Evolutionary conservation across 2,888 invertebrate species (phyloP).

Genomic region (Lordiphosa fenestrarum): DNA sequence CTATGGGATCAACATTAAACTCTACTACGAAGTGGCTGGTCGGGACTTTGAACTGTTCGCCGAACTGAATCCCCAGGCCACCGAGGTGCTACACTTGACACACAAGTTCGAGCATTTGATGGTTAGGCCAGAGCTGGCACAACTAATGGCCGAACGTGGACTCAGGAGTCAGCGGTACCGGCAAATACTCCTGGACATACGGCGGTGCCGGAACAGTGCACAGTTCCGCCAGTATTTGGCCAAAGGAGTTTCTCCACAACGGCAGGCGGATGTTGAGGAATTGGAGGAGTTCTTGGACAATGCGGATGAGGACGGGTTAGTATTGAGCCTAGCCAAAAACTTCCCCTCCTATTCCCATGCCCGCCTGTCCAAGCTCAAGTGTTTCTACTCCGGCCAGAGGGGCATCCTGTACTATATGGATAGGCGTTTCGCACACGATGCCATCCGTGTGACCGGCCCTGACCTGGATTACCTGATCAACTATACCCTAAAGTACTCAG

Average conservation of each 20-base stretch:
- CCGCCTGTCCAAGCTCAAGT: background rate
- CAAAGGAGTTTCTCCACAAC: background rate
- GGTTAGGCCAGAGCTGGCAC: background rate
- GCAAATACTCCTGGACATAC: background rate
- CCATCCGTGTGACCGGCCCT: background rate
- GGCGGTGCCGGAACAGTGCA: background rate
- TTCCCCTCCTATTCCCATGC: background rate
- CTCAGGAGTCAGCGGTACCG: background rate
- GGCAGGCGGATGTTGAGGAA: no score
- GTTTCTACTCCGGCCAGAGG: background rate
- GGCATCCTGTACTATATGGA: conserved; percentile 2
- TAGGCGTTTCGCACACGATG: background rate
- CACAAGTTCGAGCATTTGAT: background rate
- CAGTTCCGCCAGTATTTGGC: background rate
- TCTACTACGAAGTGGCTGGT: background rate
- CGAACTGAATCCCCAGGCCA: background rate
- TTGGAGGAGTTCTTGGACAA: no score
- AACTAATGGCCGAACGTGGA: background rate
- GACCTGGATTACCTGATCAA: conserved; percentile 3
- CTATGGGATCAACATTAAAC: background rate
- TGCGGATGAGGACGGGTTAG: background rate
- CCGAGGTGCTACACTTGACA: background rate
- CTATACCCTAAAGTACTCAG: background rate
- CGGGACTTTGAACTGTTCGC: background rate
- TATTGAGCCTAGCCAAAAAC: background rate